Conservation (phyloP, 2,888 invertebrate species). For the Andrena hattorfiana region DNA sequence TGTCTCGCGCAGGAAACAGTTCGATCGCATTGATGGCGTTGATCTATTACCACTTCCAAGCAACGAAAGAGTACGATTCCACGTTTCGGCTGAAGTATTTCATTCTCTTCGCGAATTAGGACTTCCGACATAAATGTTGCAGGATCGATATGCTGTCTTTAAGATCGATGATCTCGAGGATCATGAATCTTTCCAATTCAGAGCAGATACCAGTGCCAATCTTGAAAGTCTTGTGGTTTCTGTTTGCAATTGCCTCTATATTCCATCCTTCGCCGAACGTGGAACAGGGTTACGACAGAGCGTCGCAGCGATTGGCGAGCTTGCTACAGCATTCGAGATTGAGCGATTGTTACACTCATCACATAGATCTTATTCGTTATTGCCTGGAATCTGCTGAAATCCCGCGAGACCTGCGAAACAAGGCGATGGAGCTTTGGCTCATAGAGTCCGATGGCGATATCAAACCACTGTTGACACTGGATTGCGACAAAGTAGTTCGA, state of each 20-base stretch:
- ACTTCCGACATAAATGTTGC: background rate
- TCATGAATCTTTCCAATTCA: conserved; percentile 19
- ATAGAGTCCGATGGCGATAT: conserved; percentile 68
- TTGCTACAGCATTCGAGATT: conserved; percentile 56
- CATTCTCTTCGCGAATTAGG: background rate
- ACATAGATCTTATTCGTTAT: conserved; percentile 67
- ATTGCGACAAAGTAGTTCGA: conserved; percentile 48
- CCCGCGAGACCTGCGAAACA: conserved; percentile 54
- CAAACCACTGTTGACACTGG: conserved; percentile 53
- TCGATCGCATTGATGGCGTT: conserved; percentile 63
- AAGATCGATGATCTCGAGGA: conserved; percentile 44
- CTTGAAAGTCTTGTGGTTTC: conserved; percentile 73
- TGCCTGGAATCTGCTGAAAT: conserved; percentile 61
- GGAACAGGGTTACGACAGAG: conserved; percentile 43
- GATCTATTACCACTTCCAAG: conserved; percentile 70
- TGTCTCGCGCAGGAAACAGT: conserved; percentile 23
- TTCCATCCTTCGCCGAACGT: conserved; percentile 47
- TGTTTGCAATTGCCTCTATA: conserved; percentile 67
- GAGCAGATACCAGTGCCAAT: background rate
- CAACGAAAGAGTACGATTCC: conserved; percentile 62
- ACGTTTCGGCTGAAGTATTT: background rate
- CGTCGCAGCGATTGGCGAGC: conserved; percentile 49
- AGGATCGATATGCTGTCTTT: conserved; percentile 58
- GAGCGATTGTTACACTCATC: conserved; percentile 71
- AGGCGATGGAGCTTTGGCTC: conserved; percentile 72